phyloP scores from a whole-genome alignment of 2,888 invertebrate genomes.

The Erpobdella octoculata region DNA sequence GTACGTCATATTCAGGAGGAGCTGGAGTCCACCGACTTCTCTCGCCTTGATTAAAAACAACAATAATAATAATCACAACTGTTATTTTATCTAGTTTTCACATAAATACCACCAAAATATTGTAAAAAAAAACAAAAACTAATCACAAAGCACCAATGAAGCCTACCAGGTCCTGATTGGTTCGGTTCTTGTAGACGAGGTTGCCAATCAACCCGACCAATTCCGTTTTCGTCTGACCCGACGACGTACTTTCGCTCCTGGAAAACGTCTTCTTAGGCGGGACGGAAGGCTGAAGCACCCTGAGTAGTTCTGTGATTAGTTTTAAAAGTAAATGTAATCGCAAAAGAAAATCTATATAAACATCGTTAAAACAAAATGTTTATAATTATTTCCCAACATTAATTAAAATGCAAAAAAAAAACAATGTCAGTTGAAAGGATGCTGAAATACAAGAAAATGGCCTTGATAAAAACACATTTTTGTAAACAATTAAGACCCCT shows the following conservation, averaged over 20 bases:
- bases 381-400: background rate
- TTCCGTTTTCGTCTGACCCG: background rate
- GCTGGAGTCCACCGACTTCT: background rate
- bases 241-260: background rate
- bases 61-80: background rate
- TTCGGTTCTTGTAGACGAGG: conserved; percentile 4
- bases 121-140: background rate
- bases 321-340: background rate
- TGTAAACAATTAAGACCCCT: background rate
- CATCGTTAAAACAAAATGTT: no score
- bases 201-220: background rate
- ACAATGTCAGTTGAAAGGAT: background rate
- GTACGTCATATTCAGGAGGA: conserved; percentile 11
- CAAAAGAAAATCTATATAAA: no score
- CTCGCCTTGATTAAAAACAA: conserved; percentile 9
- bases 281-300: background rate
- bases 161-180: background rate
- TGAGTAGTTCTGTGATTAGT: background rate
- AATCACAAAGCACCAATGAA: background rate
- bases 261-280: background rate
- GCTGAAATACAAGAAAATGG: background rate
- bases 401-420: background rate
- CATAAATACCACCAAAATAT: background rate
- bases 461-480: background rate
- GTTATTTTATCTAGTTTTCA: background rate